phyloP scores from a whole-genome alignment of 2,888 invertebrate genomes.

The Orthonychiurus folsomi region DNA sequence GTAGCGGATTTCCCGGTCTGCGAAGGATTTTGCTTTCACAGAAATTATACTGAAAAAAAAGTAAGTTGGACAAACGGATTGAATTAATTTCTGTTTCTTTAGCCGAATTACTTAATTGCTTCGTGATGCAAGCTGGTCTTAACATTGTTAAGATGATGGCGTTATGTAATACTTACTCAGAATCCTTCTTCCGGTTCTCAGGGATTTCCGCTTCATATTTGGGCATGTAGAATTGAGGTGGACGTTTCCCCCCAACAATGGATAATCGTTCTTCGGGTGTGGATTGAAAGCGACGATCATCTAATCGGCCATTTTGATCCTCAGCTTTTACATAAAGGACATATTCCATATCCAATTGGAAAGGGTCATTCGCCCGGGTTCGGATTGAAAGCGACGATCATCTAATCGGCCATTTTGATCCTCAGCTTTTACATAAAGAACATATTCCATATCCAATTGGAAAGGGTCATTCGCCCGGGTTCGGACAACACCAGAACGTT shows the following conservation, averaged over 20 bases:
- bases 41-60: constrained; percentile 72
- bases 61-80: not conserved
- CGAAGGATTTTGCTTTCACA: constrained; percentile 94
- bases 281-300: constrained; percentile 78
- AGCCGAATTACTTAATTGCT: not conserved
- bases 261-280: constrained; percentile 84
- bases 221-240: constrained; percentile 94
- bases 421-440: constrained; percentile 89
- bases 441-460: constrained; percentile 92
- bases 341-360: constrained; percentile 92
- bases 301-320: constrained; percentile 88
- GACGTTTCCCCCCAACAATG: constrained; percentile 93
- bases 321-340: constrained; percentile 92
- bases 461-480: constrained; percentile 85
- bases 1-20: constrained; percentile 92
- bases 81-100: not conserved
- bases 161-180: constrained; percentile 94
- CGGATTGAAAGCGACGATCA: constrained; percentile 76
- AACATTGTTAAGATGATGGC: no score
- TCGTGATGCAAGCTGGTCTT: no score
- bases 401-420: constrained; percentile 91
- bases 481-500: constrained; percentile 82
- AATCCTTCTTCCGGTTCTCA: constrained; percentile 93
- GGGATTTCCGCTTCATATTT: constrained; percentile 92
- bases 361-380: constrained; percentile 83